phyloP scores from a whole-genome alignment of 2,113 vertebrate genomes.

The Damaliscus lunatus region DNA sequence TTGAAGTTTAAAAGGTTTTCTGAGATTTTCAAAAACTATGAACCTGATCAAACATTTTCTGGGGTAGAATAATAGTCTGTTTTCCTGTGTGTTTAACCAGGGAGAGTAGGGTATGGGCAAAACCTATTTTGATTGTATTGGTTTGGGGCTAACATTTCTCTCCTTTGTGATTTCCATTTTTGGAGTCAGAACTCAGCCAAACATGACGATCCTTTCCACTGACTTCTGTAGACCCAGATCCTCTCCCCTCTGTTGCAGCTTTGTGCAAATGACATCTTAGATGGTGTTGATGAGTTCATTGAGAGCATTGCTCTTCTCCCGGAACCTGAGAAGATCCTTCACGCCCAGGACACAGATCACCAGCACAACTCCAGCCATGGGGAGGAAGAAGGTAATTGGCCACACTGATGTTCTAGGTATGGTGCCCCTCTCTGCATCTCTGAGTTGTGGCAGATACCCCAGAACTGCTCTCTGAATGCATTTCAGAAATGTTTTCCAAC shows the following conservation, averaged over 20 bases:
- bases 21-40: neutral
- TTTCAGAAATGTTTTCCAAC: slow-evolving; percentile 31
- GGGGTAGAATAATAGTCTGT: neutral
- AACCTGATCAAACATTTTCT: neutral
- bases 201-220: neutral
- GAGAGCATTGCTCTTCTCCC: slow-evolving; percentile 90
- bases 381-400: slow-evolving; percentile 82
- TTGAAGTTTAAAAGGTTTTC: slow-evolving; percentile 38
- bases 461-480: neutral
- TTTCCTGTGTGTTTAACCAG: neutral
- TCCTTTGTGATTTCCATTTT: neutral
- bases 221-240: neutral
- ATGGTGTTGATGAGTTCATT: slow-evolving; percentile 90
- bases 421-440: neutral
- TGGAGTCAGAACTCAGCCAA: neutral
- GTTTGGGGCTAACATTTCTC: neutral
- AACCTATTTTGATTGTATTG: neutral
- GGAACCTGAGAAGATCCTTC: slow-evolving; percentile 89
- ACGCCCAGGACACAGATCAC: slow-evolving; percentile 84
- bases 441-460: neutral
- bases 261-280: slow-evolving; percentile 90
- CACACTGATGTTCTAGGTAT: neutral
- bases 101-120: neutral
- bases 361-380: slow-evolving; percentile 80
- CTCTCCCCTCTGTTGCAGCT: slow-evolving; percentile 82